Evolutionary conservation across 1,140 invertebrate genomes (phyloP).

Genomic region (Macrocentrus cingulum): DNA sequence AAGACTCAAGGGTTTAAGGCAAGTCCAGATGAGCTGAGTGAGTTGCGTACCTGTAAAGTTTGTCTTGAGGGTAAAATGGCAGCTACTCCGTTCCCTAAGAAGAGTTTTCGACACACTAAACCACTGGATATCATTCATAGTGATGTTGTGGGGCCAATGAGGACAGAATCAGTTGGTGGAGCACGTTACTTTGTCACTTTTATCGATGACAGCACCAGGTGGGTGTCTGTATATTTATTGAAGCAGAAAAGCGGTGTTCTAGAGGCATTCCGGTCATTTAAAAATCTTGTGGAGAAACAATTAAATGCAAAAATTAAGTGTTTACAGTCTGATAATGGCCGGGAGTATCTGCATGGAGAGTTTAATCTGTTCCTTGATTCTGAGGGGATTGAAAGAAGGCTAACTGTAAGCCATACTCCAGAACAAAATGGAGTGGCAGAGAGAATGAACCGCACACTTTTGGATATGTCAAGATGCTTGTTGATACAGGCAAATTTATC

Average conservation of each 20-base stretch:
- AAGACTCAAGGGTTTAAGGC: background rate
- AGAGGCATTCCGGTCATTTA: conserved; percentile 41
- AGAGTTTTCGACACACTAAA: conserved; percentile 24
- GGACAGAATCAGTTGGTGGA: conserved; percentile 18
- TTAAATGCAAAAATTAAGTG: conserved; percentile 38
- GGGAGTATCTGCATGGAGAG: conserved; percentile 39
- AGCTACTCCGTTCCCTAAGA: background rate
- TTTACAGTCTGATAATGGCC: conserved; percentile 46
- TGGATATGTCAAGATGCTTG: conserved; percentile 42
- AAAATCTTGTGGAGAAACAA: conserved; percentile 43
- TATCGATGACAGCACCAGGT: conserved; percentile 11
- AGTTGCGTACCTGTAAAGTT: conserved; percentile 29
- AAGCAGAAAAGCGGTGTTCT: conserved; percentile 34
- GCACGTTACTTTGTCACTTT: conserved; percentile 34
- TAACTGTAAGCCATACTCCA: conserved; percentile 42
- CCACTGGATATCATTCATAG: conserved; percentile 42
- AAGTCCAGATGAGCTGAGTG: background rate
- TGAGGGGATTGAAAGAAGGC: conserved; percentile 44
- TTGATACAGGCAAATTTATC: conserved; percentile 36
- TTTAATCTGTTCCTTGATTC: conserved; percentile 39
- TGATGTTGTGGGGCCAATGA: conserved; percentile 47
- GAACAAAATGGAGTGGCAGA: conserved; percentile 49
- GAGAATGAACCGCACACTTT: conserved; percentile 43
- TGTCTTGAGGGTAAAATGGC: conserved; percentile 41
- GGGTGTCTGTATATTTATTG: no score